phyloP scores from a whole-genome alignment of 2,113 vertebrate genomes.

The Clupea harengus region DNA sequence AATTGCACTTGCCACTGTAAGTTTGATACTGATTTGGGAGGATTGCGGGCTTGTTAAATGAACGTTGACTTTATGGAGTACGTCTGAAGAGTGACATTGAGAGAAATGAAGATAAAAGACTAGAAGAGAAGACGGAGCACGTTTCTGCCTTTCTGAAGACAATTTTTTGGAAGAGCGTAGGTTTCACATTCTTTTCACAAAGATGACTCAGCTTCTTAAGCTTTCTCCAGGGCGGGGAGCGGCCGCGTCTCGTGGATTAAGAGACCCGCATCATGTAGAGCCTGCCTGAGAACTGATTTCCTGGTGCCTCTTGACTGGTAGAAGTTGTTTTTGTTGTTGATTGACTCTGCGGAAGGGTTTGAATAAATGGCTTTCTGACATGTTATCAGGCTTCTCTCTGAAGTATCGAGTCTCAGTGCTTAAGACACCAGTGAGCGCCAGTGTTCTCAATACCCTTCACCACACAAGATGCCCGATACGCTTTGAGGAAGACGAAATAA shows the following conservation, averaged over 20 bases:
- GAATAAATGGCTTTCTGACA: slow-evolving; percentile 49
- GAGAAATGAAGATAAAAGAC: not conserved
- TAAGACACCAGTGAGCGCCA: not conserved
- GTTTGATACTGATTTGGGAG: slow-evolving; percentile 26
- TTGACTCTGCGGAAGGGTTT: slow-evolving; percentile 34
- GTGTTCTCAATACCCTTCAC: not conserved
- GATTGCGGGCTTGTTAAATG: slow-evolving; percentile 30
- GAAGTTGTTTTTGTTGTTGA: slow-evolving; percentile 25
- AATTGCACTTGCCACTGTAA: slow-evolving; percentile 43
- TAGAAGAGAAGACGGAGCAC: not conserved
- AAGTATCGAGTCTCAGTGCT: slow-evolving; percentile 10
- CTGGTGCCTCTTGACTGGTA: slow-evolving; percentile 41
- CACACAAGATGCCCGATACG: slow-evolving; percentile 8
- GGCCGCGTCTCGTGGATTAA: slow-evolving; percentile 16
- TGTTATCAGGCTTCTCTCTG: slow-evolving; percentile 40
- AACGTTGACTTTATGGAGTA: not conserved
- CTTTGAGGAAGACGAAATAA: slow-evolving; percentile 35
- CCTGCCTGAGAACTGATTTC: slow-evolving; percentile 34
- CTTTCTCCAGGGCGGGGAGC: slow-evolving; percentile 24
- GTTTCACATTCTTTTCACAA: slow-evolving; percentile 14
- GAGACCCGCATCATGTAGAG: slow-evolving; percentile 23
- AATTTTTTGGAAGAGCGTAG: slow-evolving; percentile 7
- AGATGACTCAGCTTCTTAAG: slow-evolving; percentile 46
- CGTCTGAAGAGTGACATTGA: not conserved
- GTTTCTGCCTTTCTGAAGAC: slow-evolving; percentile 4